Conservation (phyloP, 1,140 invertebrate species). For the Elysia chlorotica region DNA sequence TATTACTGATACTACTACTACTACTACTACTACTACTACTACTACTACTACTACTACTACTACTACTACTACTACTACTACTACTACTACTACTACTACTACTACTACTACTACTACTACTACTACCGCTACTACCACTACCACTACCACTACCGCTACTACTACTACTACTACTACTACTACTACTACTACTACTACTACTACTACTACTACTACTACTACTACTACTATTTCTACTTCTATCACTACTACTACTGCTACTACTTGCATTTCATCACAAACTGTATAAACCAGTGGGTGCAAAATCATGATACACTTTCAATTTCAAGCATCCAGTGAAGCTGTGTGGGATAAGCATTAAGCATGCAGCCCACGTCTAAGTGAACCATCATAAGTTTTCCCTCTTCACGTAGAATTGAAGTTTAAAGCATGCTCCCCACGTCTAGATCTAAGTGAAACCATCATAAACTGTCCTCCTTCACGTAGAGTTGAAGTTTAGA, state of each 20-base stretch:
- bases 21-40: background rate
- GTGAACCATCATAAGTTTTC: no score
- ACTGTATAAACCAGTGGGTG: no score
- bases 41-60: background rate
- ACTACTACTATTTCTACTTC: background rate
- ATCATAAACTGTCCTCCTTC: no score
- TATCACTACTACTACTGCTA: background rate
- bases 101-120: background rate
- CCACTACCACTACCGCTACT: background rate
- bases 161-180: background rate
- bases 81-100: background rate
- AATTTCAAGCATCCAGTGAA: no score
- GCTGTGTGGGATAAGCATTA: no score
- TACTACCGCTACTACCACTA: background rate
- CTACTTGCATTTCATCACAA: background rate
- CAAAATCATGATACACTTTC: no score
- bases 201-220: background rate
- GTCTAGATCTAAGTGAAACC: no score
- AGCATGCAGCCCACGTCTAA: no score
- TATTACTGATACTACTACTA: background rate
- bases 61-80: background rate
- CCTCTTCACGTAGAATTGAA: no score
- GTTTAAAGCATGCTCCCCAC: no score
- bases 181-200: background rate
- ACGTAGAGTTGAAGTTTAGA: no score